Conservation (phyloP, 2,113 vertebrate species). For the Balaeniceps rex region DNA sequence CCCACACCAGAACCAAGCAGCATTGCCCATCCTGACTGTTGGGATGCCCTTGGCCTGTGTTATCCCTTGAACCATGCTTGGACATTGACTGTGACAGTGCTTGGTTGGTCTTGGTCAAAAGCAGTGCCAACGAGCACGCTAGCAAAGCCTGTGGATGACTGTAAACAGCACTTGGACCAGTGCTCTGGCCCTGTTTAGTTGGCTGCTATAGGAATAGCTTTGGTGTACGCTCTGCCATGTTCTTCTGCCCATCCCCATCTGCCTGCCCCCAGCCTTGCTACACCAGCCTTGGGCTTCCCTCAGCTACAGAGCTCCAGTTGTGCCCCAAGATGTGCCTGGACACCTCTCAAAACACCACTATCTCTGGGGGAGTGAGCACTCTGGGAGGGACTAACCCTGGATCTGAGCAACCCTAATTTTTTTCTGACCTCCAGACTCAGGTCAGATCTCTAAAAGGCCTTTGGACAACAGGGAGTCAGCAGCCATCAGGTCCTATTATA, state of each 20-base stretch:
- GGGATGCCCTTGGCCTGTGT: background rate
- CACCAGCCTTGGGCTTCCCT: background rate
- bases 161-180: background rate
- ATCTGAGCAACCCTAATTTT: background rate
- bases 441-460: background rate
- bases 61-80: background rate
- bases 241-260: background rate
- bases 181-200: background rate
- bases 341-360: background rate
- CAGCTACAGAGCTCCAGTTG: background rate
- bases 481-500: background rate
- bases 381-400: background rate
- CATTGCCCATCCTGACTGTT: background rate
- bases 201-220: background rate
- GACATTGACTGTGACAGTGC: too few relatives aligned
- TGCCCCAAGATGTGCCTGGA: background rate
- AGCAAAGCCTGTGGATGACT: background rate
- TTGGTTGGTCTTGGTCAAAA: background rate
- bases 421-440: background rate
- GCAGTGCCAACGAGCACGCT: rapidly evolving
- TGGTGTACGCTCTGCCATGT: background rate
- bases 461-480: background rate
- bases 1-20: background rate
- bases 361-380: background rate
- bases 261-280: background rate